These are phyloP conservation scores for Caradrina kadenii DNA, from an alignment of 2,888 invertebrate genomes.

Conservation along the genomic window DNA sequence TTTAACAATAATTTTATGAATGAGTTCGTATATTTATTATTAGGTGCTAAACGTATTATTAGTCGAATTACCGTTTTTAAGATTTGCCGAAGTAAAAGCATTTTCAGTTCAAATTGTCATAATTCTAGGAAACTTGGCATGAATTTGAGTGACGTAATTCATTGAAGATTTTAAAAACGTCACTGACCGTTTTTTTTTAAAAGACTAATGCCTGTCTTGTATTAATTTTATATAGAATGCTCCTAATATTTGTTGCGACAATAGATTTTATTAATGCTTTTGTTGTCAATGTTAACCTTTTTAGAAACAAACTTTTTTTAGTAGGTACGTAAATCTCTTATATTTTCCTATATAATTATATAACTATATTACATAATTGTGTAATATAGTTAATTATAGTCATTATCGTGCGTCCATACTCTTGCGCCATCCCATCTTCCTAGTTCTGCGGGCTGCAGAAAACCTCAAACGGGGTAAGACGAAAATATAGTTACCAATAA, in stretches of 20 bases:
- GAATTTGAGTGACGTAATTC: constrained; percentile 55
- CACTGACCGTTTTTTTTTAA: constrained; percentile 19
- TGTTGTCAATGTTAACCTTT: too few relatives aligned
- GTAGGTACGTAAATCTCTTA: too few relatives aligned
- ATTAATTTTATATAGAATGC: not conserved
- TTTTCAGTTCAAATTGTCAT: constrained; percentile 20
- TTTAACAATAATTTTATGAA: constrained; percentile 10
- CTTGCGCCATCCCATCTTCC: too few relatives aligned
- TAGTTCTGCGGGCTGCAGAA: too few relatives aligned
- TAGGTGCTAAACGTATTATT: not conserved
- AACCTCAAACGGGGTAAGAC: too few relatives aligned
- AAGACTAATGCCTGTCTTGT: constrained; percentile 7
- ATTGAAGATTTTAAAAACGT: constrained; percentile 52
- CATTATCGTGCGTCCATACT: too few relatives aligned
- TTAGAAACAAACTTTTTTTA: too few relatives aligned
- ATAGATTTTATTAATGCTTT: not conserved
- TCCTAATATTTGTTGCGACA: constrained; percentile 4
- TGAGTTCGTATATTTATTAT: constrained; percentile 8
- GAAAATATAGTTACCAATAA: too few relatives aligned
- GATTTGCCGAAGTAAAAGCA: constrained; percentile 8
- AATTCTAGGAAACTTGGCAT: constrained; percentile 55
- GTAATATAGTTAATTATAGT: too few relatives aligned
- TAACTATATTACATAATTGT: too few relatives aligned
- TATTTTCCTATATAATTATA: too few relatives aligned
- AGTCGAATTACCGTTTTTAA: constrained; percentile 2